phyloP scores from a whole-genome alignment of 2,888 invertebrate species.

The Zygothrica quintamaculata region DNA sequence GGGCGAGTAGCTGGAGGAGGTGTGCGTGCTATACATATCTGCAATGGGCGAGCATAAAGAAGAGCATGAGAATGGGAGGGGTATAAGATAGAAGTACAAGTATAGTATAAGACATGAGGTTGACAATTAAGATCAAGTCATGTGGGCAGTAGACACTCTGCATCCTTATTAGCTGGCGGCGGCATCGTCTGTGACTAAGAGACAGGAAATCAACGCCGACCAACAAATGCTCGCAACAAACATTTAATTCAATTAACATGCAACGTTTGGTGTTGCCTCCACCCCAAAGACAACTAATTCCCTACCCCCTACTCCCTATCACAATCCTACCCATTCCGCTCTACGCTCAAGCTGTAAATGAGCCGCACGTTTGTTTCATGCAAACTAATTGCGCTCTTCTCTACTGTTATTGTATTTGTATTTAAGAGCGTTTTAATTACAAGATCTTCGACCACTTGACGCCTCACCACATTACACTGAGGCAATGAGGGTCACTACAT shows the following conservation, averaged over 20 bases:
- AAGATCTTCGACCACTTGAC: slow-evolving; percentile 54
- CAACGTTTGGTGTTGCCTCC: slow-evolving; percentile 72
- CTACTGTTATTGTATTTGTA: slow-evolving; percentile 43
- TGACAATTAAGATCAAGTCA: slow-evolving; percentile 54
- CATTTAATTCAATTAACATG: slow-evolving; percentile 72
- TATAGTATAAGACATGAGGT: slow-evolving; percentile 5
- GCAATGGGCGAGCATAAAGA: slow-evolving; percentile 41
- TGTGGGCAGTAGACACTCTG: slow-evolving; percentile 62
- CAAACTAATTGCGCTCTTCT: slow-evolving; percentile 79
- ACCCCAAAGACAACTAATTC: slow-evolving; percentile 49
- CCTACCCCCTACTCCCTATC: neutral
- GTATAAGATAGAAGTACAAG: too few species aligned
- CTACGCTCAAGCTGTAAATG: slow-evolving; percentile 40
- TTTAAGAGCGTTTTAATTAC: slow-evolving; percentile 79
- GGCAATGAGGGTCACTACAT: slow-evolving; percentile 64
- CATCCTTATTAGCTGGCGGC: slow-evolving; percentile 71
- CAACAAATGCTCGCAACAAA: slow-evolving; percentile 58
- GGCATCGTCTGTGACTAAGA: slow-evolving; percentile 56
- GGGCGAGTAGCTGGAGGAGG: slow-evolving; percentile 85
- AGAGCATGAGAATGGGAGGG: neutral
- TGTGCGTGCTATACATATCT: slow-evolving; percentile 85
- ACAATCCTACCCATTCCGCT: slow-evolving; percentile 1
- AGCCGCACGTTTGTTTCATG: slow-evolving; percentile 72
- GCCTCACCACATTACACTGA: slow-evolving; percentile 36
- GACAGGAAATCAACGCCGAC: slow-evolving; percentile 73